These are phyloP conservation scores for Enchytraeus crypticus DNA, from an alignment of 2,888 invertebrate genomes.

Conservation along the genomic window DNA sequence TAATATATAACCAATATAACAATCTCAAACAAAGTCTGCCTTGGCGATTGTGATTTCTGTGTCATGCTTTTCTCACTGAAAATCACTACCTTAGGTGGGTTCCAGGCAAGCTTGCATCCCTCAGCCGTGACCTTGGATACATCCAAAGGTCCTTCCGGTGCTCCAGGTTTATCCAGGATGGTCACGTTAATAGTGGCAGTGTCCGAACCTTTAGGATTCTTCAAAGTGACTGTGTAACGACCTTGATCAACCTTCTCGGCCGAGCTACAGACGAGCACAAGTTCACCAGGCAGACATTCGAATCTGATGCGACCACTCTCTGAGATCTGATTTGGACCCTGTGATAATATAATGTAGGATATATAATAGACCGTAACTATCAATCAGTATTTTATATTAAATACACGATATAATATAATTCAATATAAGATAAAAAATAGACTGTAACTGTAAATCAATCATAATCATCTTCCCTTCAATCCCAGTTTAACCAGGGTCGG, in stretches of 20 bases:
- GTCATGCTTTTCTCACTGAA: too few species aligned
- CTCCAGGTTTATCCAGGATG: slow-evolving; percentile 61
- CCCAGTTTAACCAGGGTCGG: too few species aligned
- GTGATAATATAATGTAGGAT: too few species aligned
- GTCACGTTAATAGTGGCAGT: slow-evolving; percentile 77
- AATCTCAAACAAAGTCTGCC: too few species aligned
- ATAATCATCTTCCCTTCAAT: too few species aligned
- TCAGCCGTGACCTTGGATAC: slow-evolving; percentile 89
- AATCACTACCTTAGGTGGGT: slow-evolving; percentile 46
- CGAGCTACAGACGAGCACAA: slow-evolving; percentile 54
- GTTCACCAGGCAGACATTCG: slow-evolving; percentile 38
- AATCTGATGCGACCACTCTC: slow-evolving; percentile 72
- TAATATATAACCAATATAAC: too few species aligned
- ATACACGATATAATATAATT: too few species aligned
- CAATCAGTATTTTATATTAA: too few species aligned
- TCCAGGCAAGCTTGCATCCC: slow-evolving; percentile 71
- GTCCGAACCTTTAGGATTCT: slow-evolving; percentile 83
- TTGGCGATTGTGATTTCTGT: too few species aligned
- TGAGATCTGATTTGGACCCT: slow-evolving; percentile 71
- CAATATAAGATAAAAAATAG: too few species aligned
- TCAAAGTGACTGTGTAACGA: slow-evolving; percentile 78
- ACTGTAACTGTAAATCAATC: too few species aligned
- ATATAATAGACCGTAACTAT: too few species aligned
- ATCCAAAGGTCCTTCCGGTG: slow-evolving; percentile 83
- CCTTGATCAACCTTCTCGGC: slow-evolving; percentile 88